These are phyloP conservation scores for Rotaria socialis DNA, from an alignment of 2,888 invertebrate species.

Conservation along the genomic window DNA sequence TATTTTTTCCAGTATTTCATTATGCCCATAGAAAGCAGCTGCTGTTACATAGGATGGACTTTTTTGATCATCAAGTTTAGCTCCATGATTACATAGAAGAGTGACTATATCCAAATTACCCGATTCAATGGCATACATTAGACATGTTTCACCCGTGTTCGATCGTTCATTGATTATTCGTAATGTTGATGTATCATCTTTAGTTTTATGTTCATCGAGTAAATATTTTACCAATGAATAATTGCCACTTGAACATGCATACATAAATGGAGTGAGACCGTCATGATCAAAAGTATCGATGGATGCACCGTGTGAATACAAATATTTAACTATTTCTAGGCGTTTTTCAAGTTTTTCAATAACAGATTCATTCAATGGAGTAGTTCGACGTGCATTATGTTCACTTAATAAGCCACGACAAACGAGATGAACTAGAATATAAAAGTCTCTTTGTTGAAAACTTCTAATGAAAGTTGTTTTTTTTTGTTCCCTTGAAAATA, in stretches of 20 bases:
- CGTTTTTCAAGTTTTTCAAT: not conserved
- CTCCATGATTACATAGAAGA: slow-evolving; percentile 4
- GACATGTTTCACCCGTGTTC: slow-evolving; percentile 17
- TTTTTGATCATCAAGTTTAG: slow-evolving; percentile 23
- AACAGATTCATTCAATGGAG: not conserved
- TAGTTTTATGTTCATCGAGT: not conserved
- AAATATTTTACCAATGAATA: slow-evolving; percentile 33
- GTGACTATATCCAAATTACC: slow-evolving; percentile 1
- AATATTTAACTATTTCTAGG: slow-evolving; percentile 29
- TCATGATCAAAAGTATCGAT: slow-evolving; percentile 13
- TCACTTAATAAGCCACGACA: slow-evolving; percentile 26
- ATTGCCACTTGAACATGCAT: slow-evolving; percentile 45
- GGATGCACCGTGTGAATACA: not conserved
- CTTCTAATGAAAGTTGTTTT: too few relatives aligned
- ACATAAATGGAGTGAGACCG: slow-evolving; percentile 43
- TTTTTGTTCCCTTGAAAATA: not conserved
- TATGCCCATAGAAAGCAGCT: slow-evolving; percentile 2
- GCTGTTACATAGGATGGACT: slow-evolving; percentile 20
- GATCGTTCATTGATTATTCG: slow-evolving; percentile 3
- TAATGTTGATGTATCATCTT: not conserved
- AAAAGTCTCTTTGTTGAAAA: not conserved
- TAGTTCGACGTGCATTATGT: slow-evolving; percentile 13
- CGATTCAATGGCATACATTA: slow-evolving; percentile 13
- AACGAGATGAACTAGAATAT: slow-evolving; percentile 20
- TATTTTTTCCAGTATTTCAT: not conserved